Evolutionary conservation across 2,113 vertebrate genomes (phyloP).

Genomic region (Syrrhaptes paradoxus): DNA sequence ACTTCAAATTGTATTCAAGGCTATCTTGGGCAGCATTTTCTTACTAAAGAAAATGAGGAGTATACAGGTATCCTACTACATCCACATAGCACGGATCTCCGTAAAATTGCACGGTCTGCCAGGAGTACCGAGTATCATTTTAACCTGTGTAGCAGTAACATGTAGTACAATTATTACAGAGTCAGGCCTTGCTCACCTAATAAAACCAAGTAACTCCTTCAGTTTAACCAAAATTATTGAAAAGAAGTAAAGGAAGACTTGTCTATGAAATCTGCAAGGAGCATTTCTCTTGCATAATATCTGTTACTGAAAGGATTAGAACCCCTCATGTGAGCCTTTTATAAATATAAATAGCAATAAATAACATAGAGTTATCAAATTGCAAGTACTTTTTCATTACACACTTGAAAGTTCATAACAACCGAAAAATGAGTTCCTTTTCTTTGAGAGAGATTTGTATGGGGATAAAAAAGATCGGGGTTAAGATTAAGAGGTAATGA

Average conservation of each 20-base stretch:
- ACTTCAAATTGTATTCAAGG: background rate
- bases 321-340: background rate
- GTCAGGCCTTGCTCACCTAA: background rate
- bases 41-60: background rate
- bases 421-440: background rate
- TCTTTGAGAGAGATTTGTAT: constrained; percentile 33
- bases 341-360: background rate
- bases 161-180: background rate
- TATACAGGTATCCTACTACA: background rate
- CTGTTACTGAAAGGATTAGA: background rate
- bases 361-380: background rate
- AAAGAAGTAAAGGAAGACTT: background rate
- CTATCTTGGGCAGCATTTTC: background rate
- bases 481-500: constrained; percentile 32
- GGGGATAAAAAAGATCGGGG: constrained; percentile 25
- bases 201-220: background rate
- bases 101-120: background rate
- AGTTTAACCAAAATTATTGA: background rate
- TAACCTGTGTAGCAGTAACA: background rate
- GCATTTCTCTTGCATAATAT: background rate
- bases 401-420: background rate
- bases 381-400: background rate
- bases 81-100: background rate
- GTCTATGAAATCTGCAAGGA: background rate
- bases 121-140: background rate